Evolutionary conservation across 2,113 vertebrate genomes (phyloP).

Genomic region (Corythornis madagascariensis): DNA sequence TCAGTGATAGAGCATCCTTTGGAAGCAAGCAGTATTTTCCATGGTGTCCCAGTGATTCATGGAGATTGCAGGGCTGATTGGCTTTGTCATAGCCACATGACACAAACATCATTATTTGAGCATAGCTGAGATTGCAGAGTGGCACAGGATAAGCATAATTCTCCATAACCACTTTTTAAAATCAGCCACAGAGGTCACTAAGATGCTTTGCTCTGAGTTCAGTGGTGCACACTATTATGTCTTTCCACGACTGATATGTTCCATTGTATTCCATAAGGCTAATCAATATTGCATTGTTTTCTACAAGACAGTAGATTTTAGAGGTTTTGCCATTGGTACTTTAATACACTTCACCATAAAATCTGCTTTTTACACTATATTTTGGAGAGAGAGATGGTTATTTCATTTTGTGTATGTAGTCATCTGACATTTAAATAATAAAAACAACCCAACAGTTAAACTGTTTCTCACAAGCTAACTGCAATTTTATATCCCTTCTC

Average conservation of each 20-base stretch:
- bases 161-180: not conserved
- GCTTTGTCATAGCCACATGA: constrained; percentile 16
- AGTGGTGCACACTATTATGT: not conserved
- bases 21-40: not conserved
- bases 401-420: not conserved
- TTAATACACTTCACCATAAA: not conserved
- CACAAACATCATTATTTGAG: constrained; percentile 1
- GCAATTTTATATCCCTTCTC: not conserved
- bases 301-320: not conserved
- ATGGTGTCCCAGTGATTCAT: not conserved
- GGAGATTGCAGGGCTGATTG: not conserved
- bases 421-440: not conserved
- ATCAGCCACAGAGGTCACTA: not conserved
- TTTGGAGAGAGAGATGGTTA: not conserved
- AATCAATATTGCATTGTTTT: not conserved
- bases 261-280: not conserved
- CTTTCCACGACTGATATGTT: not conserved
- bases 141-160: not conserved
- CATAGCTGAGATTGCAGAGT: not conserved
- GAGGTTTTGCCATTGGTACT: not conserved
- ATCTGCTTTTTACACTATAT: not conserved
- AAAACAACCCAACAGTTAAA: not conserved
- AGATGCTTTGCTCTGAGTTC: not conserved
- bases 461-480: not conserved
- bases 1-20: not conserved